A percentile compares a stretch with the other conserved stretches of the same genome.
Evolutionary conservation across 2,888 invertebrate species (phyloP).

Genomic region (Heliconius aoede): DNA sequence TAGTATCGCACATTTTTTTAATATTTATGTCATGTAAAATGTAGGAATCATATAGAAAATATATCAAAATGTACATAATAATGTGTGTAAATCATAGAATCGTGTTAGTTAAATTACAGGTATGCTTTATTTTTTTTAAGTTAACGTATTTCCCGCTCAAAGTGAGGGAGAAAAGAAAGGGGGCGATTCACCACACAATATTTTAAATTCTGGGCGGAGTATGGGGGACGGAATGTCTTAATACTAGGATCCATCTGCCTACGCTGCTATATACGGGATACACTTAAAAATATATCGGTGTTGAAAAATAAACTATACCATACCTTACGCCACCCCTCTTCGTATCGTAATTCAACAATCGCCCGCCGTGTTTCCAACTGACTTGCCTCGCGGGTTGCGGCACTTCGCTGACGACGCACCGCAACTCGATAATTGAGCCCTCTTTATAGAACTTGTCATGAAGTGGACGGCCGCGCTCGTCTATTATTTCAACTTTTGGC

Average conservation of each 20-base stretch:
- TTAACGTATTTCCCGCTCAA: no score
- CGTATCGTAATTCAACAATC: conserved; percentile 90
- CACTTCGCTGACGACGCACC: conserved; percentile 91
- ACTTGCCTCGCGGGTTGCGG: conserved; percentile 90
- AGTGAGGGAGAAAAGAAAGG: no score
- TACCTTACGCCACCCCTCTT: conserved; percentile 92
- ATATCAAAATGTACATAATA: no score
- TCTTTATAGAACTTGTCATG: conserved; percentile 93
- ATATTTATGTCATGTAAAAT: no score
- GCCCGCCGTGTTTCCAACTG: conserved; percentile 90
- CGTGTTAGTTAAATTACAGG: no score
- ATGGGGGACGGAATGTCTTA: background rate
- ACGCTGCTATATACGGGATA: background rate
- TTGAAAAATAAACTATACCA: background rate
- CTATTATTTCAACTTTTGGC: conserved; percentile 91
- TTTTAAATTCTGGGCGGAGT: background rate
- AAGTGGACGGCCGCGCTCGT: conserved; percentile 89
- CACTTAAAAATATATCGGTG: background rate
- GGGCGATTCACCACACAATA: no score
- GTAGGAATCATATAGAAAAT: no score
- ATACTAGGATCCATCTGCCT: background rate
- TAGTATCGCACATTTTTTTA: no score
- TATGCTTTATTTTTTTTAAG: no score
- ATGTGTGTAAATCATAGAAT: no score
- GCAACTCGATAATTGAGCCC: conserved; percentile 91